Base-by-base conservation (phyloP, 2,888 invertebrate species). In the Bombylius major region DNA sequence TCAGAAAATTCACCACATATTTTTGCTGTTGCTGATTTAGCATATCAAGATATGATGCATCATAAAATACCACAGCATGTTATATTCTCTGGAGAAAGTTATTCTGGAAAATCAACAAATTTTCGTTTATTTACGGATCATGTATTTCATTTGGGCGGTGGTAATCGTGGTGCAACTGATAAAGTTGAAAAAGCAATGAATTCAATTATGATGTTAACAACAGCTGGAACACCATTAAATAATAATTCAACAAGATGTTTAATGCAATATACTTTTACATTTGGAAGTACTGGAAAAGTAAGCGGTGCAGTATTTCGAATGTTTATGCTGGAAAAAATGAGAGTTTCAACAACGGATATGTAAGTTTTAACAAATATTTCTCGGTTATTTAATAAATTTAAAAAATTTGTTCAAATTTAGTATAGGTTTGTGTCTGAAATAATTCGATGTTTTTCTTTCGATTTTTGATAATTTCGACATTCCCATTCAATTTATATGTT, bases 1-100 rank as follows among this genome's bases (percentile, higher is more conserved):
- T 91, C 89, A 4, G 91, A 93, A 69, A 90, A 93, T 69, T 84
- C 86, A 45, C 93, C 95, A 0, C 95, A 95, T 67, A 86, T 94
- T 63, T 95, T 87, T 70, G 82, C 89, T 5, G 85, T 93, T 32
- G 93, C 91, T 11, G 93, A 94, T 68, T 84, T 88, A 59, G 90
- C 92, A 44, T 93, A 87, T 70, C 93, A 94, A 76, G 87, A 92
- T 67, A 89, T 91, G 75, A 74, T 93, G 62, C 95, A 95, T 70
- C 89, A 94, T 69, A 84, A 86, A 63, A 84, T 86, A 63, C 83
- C 87, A 4, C 92, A 95, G 71, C 86, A 90, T 70, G 85, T 96
- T 58, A 78, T 95, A 6, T 82, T 96, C 62, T 84, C 89, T 47
- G 95, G 95, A 3, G 95, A 95, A 77, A 89, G 88, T 62, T 87